phyloP scores from a whole-genome alignment of 2,113 vertebrate genomes.

The Corvus cornix region DNA sequence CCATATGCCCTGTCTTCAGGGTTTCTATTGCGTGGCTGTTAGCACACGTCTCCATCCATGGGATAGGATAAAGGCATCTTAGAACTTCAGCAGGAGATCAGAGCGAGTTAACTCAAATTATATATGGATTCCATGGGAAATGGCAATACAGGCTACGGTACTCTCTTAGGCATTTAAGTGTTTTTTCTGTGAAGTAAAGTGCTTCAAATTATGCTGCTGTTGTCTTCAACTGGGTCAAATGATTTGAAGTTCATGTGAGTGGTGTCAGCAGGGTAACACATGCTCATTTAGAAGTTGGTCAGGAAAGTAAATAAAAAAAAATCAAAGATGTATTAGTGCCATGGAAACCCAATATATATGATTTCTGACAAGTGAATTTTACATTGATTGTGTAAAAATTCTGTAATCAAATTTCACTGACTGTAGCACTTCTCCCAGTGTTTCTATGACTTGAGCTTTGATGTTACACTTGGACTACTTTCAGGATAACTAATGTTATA shows the following conservation, averaged over 20 bases:
- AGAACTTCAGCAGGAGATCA: not conserved
- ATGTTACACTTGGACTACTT: not conserved
- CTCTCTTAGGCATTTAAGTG: not conserved
- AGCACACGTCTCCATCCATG: not conserved
- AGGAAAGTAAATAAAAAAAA: not conserved
- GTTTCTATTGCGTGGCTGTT: not conserved
- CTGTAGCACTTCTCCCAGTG: not conserved
- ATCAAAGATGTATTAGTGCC: not conserved
- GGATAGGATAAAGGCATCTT: not conserved
- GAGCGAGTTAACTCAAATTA: not conserved
- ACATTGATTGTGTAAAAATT: not conserved
- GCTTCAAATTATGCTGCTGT: not conserved
- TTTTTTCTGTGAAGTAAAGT: not conserved
- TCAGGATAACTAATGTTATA: not conserved
- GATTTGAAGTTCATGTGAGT: not conserved
- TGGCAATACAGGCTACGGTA: not conserved
- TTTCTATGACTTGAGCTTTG: not conserved
- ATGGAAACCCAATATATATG: not conserved
- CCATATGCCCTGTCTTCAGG: accelerated
- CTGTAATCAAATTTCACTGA: not conserved
- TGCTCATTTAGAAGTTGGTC: not conserved
- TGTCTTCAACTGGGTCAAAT: not conserved
- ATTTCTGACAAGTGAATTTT: not conserved
- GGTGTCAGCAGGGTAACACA: not conserved
- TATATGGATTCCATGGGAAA: not conserved